These are phyloP conservation scores for Lophius piscatorius DNA, from an alignment of 2,113 vertebrate species.

Conservation along the genomic window DNA sequence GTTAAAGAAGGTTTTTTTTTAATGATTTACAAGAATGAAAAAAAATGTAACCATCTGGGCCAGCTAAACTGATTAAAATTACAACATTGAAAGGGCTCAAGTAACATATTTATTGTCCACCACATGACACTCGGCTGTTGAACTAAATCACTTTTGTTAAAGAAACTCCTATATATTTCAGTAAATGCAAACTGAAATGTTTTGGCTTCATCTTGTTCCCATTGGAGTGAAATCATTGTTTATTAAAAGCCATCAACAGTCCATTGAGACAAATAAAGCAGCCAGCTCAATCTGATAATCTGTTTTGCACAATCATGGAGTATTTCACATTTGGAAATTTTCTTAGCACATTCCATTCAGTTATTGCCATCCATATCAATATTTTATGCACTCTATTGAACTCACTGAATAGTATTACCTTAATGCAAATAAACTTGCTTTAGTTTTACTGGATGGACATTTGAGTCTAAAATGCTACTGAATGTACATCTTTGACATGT, in stretches of 20 bases:
- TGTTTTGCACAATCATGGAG: slow-evolving; percentile 58
- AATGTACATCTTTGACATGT: not conserved
- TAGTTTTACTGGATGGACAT: not conserved
- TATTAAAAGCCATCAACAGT: slow-evolving; percentile 48
- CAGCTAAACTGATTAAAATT: too few species aligned
- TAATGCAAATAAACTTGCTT: not conserved
- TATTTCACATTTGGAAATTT: slow-evolving; percentile 60
- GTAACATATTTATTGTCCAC: too few species aligned
- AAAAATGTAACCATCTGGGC: too few species aligned
- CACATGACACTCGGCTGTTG: not conserved
- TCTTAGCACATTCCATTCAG: not conserved
- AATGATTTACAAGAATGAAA: too few species aligned
- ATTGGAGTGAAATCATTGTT: slow-evolving; percentile 44
- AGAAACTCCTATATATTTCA: not conserved
- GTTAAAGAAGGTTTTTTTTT: too few species aligned
- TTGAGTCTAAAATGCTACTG: slow-evolving; percentile 5
- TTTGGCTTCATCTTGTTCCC: slow-evolving; percentile 41
- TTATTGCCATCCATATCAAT: not conserved
- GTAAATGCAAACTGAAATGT: slow-evolving; percentile 6
- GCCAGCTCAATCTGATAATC: slow-evolving; percentile 47
- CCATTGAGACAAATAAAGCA: slow-evolving; percentile 61
- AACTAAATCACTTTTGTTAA: not conserved
- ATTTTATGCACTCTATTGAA: not conserved
- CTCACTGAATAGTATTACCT: not conserved
- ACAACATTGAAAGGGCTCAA: too few species aligned